Evolutionary conservation across 2,888 invertebrate species (phyloP), one percentile per base, ranked within the genome.

Genomic region (Lithophane ornitopus): DNA sequence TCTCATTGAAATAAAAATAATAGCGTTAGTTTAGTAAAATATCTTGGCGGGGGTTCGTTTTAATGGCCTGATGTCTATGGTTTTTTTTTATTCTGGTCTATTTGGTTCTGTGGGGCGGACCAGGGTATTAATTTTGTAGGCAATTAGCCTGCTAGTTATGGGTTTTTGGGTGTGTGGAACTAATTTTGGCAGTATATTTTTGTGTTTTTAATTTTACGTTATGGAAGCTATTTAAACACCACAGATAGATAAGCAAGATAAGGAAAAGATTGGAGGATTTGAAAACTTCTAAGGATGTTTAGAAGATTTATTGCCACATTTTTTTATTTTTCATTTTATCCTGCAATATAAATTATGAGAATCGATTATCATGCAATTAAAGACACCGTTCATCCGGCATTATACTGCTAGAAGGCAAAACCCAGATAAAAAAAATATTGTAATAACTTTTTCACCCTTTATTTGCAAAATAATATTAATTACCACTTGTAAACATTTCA

Each of bases 1-100:
- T 91, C 91, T 93, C 92, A 94, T 94, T 93, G 92, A 94, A 94
- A 88, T 87, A 85, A 88, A 94, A 94, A 94, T 93, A 93, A 93
- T 93, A 91, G 92, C 90, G 89, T 87, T 90, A 91, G 90, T 91
- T 91, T 89, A 79, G 77, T 90, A 88, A 91, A 91, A 90, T 89
- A 89, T 89, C 92, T 88, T 90, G 89, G 89, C 87, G 90, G 91
- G 92, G 92, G 90, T 88, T 80, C 85, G 61, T 85, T 86, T 89
- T 91, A 89, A 90, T 89, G 84, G 87, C 52, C 79, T 70, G 74
- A 80, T 85, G 81, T 85, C 77, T 84, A 74, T 82, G 74, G 59
- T 69, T 82, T 86, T 88, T 89, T 89, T 88, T 87, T 87, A 75
- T 65, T 86, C 86, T 85, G 74, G 88, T 90, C 89, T 91, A 86